Conservation (phyloP, 1,140 invertebrate genomes). For the Pseudomyrmex pallidus region DNA sequence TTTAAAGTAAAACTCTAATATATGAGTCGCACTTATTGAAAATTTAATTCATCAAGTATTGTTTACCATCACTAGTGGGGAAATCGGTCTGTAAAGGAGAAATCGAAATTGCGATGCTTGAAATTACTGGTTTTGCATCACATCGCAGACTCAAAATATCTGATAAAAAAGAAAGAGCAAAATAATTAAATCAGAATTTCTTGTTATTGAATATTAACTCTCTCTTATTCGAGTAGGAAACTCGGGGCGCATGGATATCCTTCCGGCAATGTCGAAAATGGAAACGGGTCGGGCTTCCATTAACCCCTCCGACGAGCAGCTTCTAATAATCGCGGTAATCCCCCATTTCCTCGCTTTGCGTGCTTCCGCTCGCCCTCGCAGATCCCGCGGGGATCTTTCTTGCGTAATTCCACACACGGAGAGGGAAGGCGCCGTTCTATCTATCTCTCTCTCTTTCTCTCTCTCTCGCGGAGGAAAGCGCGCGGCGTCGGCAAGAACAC, state of each 20-base stretch:
- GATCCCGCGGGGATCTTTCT: constrained; percentile 47
- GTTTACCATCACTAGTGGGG: too few species aligned
- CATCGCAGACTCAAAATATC: too few species aligned
- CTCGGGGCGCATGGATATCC: constrained; percentile 1
- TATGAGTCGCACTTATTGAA: too few species aligned
- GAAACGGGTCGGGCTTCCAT: constrained; percentile 39
- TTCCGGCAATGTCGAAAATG: constrained; percentile 49
- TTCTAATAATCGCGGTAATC: constrained; percentile 46
- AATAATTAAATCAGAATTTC: neutral
- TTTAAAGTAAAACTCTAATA: too few species aligned
- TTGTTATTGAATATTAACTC: constrained; percentile 6
- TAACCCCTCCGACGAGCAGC: constrained; percentile 19
- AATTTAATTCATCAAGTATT: too few species aligned
- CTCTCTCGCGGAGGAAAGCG: neutral
- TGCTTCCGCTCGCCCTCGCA: constrained; percentile 36
- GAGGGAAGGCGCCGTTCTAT: constrained; percentile 7
- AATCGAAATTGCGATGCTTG: too few species aligned
- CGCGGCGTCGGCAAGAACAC: constrained; percentile 47
- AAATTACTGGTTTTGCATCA: too few species aligned
- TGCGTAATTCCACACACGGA: constrained; percentile 35
- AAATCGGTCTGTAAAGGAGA: too few species aligned
- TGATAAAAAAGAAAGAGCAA: too few species aligned
- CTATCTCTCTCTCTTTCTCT: too few species aligned
- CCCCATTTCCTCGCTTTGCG: constrained; percentile 49
- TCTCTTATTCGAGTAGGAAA: neutral